These are phyloP conservation scores for Furnarius figulus DNA, from an alignment of 2,113 vertebrate species.

Conservation along the genomic window DNA sequence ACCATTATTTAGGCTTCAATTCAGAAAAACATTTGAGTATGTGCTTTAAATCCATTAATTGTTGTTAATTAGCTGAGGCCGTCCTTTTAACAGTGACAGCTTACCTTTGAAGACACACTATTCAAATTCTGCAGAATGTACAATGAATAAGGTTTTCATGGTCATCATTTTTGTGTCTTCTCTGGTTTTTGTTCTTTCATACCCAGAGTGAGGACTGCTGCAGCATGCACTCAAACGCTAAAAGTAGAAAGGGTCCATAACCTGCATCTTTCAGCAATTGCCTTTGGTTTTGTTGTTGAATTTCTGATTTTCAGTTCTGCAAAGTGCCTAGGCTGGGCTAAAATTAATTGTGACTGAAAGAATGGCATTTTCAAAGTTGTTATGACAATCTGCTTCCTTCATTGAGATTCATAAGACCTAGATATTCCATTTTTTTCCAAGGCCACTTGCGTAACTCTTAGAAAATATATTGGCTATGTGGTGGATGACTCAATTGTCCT, in stretches of 20 bases:
- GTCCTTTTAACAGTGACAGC: neutral
- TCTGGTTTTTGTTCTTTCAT: neutral
- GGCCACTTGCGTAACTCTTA: constrained; percentile 34
- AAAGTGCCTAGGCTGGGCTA: constrained; percentile 6
- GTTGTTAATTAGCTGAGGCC: neutral
- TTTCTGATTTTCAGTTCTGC: neutral
- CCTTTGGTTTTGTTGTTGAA: neutral
- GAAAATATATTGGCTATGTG: constrained; percentile 38
- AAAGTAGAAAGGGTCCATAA: neutral
- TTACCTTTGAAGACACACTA: neutral
- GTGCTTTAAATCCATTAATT: neutral
- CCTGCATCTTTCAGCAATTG: neutral
- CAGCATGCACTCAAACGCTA: neutral
- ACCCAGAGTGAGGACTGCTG: neutral
- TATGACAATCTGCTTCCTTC: constrained; percentile 66
- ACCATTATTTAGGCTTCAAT: neutral
- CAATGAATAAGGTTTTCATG: neutral
- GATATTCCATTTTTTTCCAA: constrained; percentile 42
- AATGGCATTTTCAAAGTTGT: constrained; percentile 64
- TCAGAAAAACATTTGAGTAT: neutral
- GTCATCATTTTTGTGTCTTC: neutral
- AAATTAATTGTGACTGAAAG: constrained; percentile 61
- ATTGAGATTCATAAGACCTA: constrained; percentile 49
- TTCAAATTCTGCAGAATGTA: neutral
- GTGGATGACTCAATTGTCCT: constrained; percentile 46